Evolutionary conservation across 2,113 vertebrate genomes (phyloP).

Genomic region (Marcusenius ussheri): DNA sequence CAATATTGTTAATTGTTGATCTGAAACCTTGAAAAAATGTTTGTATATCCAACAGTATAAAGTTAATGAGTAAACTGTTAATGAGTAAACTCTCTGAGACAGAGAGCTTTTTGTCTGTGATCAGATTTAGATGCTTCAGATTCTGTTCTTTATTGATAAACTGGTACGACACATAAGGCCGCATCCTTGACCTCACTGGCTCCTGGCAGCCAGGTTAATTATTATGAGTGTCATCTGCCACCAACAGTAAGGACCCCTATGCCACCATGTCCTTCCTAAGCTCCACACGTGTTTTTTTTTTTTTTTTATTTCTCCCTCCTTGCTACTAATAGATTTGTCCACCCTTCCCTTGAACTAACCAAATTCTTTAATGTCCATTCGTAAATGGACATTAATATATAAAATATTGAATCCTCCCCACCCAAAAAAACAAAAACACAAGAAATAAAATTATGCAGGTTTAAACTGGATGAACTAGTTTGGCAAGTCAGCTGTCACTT

Average conservation of each 20-base stretch:
- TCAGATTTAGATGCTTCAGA: not conserved
- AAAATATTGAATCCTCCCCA: not conserved
- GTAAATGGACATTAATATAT: not conserved
- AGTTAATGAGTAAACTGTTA: not conserved
- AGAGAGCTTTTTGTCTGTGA: not conserved
- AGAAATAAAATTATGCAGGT: not conserved
- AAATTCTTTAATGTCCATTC: not conserved
- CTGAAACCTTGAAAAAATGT: conserved; percentile 1
- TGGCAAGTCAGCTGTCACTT: not conserved
- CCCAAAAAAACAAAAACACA: not conserved
- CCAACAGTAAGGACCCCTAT: not conserved
- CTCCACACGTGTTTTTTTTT: not conserved
- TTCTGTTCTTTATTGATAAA: not conserved
- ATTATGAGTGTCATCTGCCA: not conserved
- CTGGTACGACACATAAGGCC: not conserved
- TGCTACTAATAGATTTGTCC: not conserved
- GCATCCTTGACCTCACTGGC: not conserved
- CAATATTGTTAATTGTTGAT: not conserved
- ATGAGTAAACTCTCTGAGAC: not conserved
- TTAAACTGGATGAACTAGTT: not conserved
- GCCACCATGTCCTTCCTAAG: not conserved
- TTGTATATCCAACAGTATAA: not conserved
- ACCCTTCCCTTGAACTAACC: not conserved
- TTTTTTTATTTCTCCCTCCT: not conserved
- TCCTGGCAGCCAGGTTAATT: not conserved